These are phyloP conservation scores for Camponotus fellah DNA, from an alignment of 2,888 invertebrate species.

Conservation along the genomic window DNA sequence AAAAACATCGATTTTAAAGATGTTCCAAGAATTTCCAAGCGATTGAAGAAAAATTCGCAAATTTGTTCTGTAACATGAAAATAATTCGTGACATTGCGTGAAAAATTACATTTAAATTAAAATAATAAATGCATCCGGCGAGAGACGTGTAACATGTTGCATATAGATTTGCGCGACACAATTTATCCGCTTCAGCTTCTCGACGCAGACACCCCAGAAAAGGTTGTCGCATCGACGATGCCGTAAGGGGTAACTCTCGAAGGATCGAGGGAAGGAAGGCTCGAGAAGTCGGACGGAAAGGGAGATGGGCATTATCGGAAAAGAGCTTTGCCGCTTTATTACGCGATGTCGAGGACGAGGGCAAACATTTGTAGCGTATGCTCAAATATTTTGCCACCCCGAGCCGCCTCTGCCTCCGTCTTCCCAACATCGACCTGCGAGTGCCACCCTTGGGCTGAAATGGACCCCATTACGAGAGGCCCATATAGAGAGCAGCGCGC, in stretches of 20 bases:
- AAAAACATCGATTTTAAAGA: background rate
- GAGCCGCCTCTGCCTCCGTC: constrained; percentile 34
- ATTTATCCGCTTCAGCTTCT: constrained; percentile 33
- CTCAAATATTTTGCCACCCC: constrained; percentile 77
- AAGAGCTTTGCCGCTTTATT: constrained; percentile 80
- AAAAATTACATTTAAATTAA: background rate
- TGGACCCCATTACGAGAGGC: constrained; percentile 55
- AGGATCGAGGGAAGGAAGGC: constrained; percentile 6
- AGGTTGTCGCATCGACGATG: constrained; percentile 26
- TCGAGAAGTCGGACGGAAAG: constrained; percentile 53
- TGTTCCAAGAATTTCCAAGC: background rate
- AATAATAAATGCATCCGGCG: constrained; percentile 5
- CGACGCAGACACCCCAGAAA: constrained; percentile 28
- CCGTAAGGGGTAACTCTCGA: constrained; percentile 30
- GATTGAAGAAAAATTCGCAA: background rate
- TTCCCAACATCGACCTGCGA: constrained; percentile 32
- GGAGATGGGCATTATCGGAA: constrained; percentile 77
- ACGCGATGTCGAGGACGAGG: constrained; percentile 72
- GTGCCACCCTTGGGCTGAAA: constrained; percentile 35
- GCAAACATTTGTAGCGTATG: constrained; percentile 77
- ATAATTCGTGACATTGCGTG: no score
- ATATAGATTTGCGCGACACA: background rate
- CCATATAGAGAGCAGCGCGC: constrained; percentile 13
- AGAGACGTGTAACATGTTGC: constrained; percentile 3
- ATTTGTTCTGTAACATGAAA: background rate